Evolutionary conservation across 2,797 vertebrate genomes (phyloP), one percentile per base, ranked within the genome.

Genomic region (Steatocranus sp.): DNA sequence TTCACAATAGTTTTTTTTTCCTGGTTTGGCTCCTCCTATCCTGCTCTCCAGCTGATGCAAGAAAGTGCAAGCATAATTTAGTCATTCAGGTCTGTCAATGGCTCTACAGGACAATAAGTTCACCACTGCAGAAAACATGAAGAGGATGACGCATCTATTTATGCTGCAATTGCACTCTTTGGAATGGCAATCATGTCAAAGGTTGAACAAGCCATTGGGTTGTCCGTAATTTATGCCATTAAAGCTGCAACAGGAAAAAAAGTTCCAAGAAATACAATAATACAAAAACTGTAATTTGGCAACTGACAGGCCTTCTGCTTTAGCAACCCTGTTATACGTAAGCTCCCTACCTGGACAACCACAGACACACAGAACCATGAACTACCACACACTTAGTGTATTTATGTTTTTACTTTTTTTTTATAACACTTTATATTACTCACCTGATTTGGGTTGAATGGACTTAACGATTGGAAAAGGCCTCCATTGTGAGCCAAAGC

Each of bases 41-140:
- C 46, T 20, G 14, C 11, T 82, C 18, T 17, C 2, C 11, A 77
- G 54, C 84, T 92, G 88, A 87, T 83, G 83, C 79, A 89, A 91
- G 34, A 81, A 18, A 20, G 11, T 1, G 75, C 18, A 84, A 89
- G 11, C 78, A 43, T 66, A 11, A n/a, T 12, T 75, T 66, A 15
- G 46, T 18, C 38, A 32, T 48, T 73, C 25, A 73, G 68, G 11
- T 30, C 43, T 30, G 11, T 32, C 41, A 73, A 18, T 73, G 43
- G 43, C 7, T 8, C 17, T 48, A 48, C 25, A 48, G 25, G 7
- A 73, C 68, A 49, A 48, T 48, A 73, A 49, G 68, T 70, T 70
- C 48, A 56, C 6, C 20, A 32, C 11, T 34, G 66, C 8, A 51
- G 46, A 18, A 74, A 9, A 38, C 20, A 15, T 25, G 27, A 81